Percentiles rank a stretch among this genome's conserved stretches.
These are phyloP conservation scores for Ciconia boyciana DNA, from an alignment of 2,113 vertebrate genomes.

Conservation along the genomic window DNA sequence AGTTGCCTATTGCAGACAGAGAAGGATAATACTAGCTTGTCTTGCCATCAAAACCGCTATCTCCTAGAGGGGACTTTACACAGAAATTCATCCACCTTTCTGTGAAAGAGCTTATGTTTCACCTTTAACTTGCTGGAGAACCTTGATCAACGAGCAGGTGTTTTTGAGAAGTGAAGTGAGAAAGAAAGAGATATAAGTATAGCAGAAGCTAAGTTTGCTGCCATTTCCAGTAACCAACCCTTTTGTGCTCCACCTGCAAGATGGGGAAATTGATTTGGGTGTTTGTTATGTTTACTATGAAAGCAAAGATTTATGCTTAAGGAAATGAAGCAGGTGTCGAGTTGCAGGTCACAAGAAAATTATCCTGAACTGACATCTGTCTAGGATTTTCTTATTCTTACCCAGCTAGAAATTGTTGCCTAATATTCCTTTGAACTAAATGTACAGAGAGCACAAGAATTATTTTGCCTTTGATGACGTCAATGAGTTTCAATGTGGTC, in stretches of 20 bases:
- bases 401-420: neutral
- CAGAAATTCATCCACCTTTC: neutral
- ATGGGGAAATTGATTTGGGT: neutral
- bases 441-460: neutral
- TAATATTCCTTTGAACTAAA: neutral
- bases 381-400: neutral
- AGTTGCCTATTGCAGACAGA: neutral
- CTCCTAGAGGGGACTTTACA: neutral
- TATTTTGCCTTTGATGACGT: neutral
- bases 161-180: neutral
- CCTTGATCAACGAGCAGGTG: neutral
- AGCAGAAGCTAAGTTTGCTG: neutral
- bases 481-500: neutral
- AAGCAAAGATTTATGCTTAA: neutral
- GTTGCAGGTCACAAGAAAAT: neutral
- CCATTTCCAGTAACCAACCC: neutral
- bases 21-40: neutral
- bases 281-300: neutral
- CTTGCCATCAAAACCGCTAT: neutral
- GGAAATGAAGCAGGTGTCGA: neutral
- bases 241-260: neutral
- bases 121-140: neutral
- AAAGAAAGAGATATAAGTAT: neutral
- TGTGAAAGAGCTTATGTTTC: neutral
- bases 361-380: neutral